A percentile compares a stretch with the other conserved stretches of the same genome.
phyloP scores from a whole-genome alignment of 2,113 vertebrate species.

The Pagrus major region DNA sequence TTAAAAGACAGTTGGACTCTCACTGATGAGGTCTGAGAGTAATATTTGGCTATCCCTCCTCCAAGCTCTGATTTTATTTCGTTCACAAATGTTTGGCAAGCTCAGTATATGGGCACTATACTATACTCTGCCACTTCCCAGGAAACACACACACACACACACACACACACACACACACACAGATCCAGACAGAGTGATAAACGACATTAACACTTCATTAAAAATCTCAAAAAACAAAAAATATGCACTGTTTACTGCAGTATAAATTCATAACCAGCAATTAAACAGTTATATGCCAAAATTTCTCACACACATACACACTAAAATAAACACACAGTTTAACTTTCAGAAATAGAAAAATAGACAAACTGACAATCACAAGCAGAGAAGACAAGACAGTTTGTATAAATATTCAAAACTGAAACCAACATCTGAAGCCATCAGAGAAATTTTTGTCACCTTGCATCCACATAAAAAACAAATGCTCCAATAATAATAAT shows the following conservation, averaged over 20 bases:
- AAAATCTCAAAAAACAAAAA: constrained; percentile 13
- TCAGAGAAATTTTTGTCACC: constrained; percentile 15
- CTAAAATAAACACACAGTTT: constrained; percentile 36
- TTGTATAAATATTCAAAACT: constrained; percentile 25
- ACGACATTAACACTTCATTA: constrained; percentile 21
- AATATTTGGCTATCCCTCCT: constrained; percentile 38
- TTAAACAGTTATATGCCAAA: constrained; percentile 30
- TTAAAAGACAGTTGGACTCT: constrained; percentile 88
- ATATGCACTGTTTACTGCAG: not conserved
- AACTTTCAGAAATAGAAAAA: constrained; percentile 36
- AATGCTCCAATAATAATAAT: not conserved
- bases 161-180: constrained; percentile 8
- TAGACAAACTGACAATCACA: constrained; percentile 11
- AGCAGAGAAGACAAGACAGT: constrained; percentile 20
- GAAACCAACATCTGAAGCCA: constrained; percentile 16
- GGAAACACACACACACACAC: constrained; percentile 19
- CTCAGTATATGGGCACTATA: constrained; percentile 38
- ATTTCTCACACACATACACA: constrained; percentile 24
- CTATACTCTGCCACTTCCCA: constrained; percentile 22
- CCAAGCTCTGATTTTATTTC: constrained; percentile 47
- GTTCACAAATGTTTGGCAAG: constrained; percentile 55
- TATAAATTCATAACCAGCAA: constrained; percentile 26
- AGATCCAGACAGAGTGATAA: constrained; percentile 4
- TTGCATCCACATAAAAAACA: constrained; percentile 19
- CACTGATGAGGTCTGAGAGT: constrained; percentile 82